Evolutionary conservation across 2,888 invertebrate species (phyloP).

Genomic region (Schizaphis graminum): DNA sequence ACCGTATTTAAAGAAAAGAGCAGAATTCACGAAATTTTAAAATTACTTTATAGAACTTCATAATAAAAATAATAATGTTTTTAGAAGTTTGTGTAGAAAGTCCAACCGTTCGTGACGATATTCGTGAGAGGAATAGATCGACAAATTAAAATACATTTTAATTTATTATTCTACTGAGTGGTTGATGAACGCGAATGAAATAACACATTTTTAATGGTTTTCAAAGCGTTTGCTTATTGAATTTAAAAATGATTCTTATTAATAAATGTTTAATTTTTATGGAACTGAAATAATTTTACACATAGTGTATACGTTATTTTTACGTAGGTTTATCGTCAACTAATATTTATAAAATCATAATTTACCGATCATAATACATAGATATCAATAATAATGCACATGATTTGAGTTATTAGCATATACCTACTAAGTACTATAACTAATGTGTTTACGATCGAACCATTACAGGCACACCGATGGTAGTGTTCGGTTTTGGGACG

Average conservation of each 20-base stretch:
- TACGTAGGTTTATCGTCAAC: background rate
- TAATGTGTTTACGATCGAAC: background rate
- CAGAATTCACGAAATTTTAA: background rate
- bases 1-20: background rate
- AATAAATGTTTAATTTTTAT: background rate
- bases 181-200: background rate
- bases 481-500: constrained; percentile 99
- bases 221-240: background rate
- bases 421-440: background rate
- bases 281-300: background rate
- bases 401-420: background rate
- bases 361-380: background rate
- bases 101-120: background rate
- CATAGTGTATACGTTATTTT: background rate
- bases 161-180: background rate
- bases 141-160: background rate
- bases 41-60: background rate
- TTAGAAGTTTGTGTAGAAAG: background rate
- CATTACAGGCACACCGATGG: constrained; percentile 94
- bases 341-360: background rate
- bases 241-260: background rate
- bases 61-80: background rate
- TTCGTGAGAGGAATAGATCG: background rate
- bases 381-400: background rate
- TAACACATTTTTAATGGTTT: background rate